Base-by-base conservation (phyloP, 1,140 invertebrate species). In the Meloidogyne floridensis region DNA sequence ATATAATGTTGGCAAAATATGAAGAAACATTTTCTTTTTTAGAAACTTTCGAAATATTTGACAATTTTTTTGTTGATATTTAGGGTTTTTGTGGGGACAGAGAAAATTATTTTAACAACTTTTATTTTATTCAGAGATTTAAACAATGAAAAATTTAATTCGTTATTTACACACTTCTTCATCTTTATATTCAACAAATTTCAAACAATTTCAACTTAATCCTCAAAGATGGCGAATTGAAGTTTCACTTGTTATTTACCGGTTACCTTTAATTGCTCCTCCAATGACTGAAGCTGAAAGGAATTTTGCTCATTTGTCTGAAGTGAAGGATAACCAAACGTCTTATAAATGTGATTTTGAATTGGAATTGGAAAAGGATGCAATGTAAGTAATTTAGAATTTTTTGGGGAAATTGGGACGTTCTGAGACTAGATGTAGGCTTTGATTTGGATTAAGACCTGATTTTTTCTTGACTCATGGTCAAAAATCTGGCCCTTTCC, bases 281-380 rank as follows among this genome's bases (percentile, higher is more conserved):
- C 80, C 84, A 56, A 88, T 88, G 87, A 80, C 81, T 9, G 83
- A 87, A 71, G 43, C 84, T 53, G 87, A 88, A 75, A 43, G 78
- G 42, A 80, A 83, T 65, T 87, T 77, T 73, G n/a, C 13, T 51
- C 69, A 84, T 15, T 10, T 78, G 7, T 56, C 69, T 56, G 72
- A 75, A 47, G 1, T 80, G 7, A 76, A 73, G 18, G 88, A 90
- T 77, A 5, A 82, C 13, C 83, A 90, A 18, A 76, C 75, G 9
- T 87, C 85, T 10, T 80, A 86, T 8, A 71, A 83, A 53, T 88
- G 74, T 9, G 83, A 88, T 70, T 88, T 84, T 80, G 87, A 88
- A 74, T 69, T 88, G 56, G 81, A 84, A 11, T 51, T 80, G 11
- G 88, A 77, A 59, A 84, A 86, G 73, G 87, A 88, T 80, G 81